phyloP scores from a whole-genome alignment of 2,797 vertebrate species.

The Sebastes ruberrimus region DNA sequence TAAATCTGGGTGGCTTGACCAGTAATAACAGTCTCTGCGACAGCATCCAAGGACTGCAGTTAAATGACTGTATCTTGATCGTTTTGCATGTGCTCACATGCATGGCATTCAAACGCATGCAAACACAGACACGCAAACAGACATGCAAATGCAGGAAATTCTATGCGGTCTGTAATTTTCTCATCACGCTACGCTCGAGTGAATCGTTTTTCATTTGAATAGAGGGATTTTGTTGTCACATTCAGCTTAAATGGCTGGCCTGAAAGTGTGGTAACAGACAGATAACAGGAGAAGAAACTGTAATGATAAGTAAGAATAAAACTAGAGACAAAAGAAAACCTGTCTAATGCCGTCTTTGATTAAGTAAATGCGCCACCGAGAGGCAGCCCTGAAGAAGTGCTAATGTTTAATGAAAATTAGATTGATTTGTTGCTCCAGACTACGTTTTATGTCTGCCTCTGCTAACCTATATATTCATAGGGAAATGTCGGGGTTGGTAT shows the following conservation, averaged over 20 bases:
- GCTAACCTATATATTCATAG: background rate
- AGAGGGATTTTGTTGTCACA: background rate
- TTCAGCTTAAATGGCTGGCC: background rate
- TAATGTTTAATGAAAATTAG: background rate
- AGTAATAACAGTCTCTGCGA: constrained; percentile 57
- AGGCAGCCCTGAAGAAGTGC: background rate
- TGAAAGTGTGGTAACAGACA: background rate
- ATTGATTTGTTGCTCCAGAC: background rate
- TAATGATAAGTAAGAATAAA: background rate
- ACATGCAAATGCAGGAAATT: constrained; percentile 36
- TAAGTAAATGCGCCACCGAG: background rate
- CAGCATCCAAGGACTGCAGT: constrained; percentile 35
- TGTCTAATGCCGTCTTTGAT: background rate
- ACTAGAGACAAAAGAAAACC: background rate
- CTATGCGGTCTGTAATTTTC: background rate
- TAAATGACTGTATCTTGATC: constrained; percentile 40
- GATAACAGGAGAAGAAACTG: background rate
- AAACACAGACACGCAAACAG: constrained; percentile 14
- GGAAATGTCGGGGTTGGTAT: background rate
- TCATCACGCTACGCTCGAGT: background rate
- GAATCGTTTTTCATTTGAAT: constrained; percentile 9
- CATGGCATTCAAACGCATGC: constrained; percentile 44
- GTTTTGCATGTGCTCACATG: constrained; percentile 27
- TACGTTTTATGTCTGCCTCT: background rate
- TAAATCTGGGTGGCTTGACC: constrained; percentile 66